These are phyloP conservation scores for Amorpha juglandis DNA, from an alignment of 2,888 invertebrate genomes.

Conservation along the genomic window DNA sequence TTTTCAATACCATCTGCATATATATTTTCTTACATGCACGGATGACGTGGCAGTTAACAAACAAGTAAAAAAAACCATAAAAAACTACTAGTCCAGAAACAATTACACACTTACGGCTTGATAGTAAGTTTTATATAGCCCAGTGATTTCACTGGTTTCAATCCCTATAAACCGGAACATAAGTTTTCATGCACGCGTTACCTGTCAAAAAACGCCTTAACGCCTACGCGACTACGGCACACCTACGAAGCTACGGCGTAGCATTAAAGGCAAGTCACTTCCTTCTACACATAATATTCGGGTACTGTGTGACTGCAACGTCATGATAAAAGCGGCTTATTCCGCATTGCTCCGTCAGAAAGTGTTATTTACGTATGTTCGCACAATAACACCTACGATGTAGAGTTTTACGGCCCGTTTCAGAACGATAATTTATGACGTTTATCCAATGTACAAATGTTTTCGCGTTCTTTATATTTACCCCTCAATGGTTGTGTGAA, in stretches of 20 bases:
- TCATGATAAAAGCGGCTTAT: slow-evolving; percentile 37
- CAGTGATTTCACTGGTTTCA: too few species aligned
- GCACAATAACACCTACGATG: slow-evolving; percentile 16
- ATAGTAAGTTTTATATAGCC: too few species aligned
- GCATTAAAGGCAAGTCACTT: slow-evolving; percentile 17
- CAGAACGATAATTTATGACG: background rate
- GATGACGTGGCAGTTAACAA: too few species aligned
- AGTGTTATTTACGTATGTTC: slow-evolving; percentile 24
- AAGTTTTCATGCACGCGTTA: background rate
- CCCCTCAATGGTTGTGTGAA: too few species aligned
- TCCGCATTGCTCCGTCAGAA: slow-evolving; percentile 26
- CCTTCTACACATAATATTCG: background rate
- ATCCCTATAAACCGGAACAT: too few species aligned
- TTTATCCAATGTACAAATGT: background rate
- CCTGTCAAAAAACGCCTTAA: background rate
- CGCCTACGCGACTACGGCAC: background rate
- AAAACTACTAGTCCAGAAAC: too few species aligned
- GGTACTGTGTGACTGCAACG: slow-evolving; percentile 29
- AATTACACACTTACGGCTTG: too few species aligned
- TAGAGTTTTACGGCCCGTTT: slow-evolving; percentile 3
- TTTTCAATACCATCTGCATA: too few species aligned
- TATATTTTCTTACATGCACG: too few species aligned
- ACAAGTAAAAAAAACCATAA: too few species aligned
- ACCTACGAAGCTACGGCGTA: slow-evolving; percentile 26
- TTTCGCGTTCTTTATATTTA: background rate